Evolutionary conservation across 2,113 vertebrate genomes (phyloP).

Genomic region (Rhegmatorhina hoffmannsi): DNA sequence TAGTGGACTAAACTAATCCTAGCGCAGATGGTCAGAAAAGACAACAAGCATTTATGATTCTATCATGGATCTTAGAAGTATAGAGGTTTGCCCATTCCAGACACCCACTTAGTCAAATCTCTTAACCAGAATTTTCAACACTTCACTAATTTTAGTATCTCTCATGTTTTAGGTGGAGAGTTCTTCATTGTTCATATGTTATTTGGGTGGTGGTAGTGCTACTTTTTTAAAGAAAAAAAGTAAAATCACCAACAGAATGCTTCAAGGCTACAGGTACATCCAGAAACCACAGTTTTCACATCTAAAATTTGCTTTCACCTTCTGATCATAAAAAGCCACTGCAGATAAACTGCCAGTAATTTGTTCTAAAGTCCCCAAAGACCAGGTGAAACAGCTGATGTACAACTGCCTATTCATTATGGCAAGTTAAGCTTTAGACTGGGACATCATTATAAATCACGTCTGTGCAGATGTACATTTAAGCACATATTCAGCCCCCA

Average conservation of each 20-base stretch:
- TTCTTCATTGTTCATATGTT: not conserved
- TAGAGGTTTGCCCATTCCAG: not conserved
- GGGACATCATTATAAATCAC: not conserved
- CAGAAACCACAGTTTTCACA: not conserved
- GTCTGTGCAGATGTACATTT: not conserved
- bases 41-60: not conserved
- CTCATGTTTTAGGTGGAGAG: not conserved
- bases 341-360: not conserved
- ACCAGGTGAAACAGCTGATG: not conserved
- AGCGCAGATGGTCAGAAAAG: not conserved
- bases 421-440: not conserved
- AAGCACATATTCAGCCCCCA: not conserved
- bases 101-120: not conserved
- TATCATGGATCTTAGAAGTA: not conserved
- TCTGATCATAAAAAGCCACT: not conserved
- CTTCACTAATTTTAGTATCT: not conserved
- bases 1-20: not conserved
- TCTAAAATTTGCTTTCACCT: not conserved
- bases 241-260: not conserved
- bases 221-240: not conserved
- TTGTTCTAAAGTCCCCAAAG: not conserved
- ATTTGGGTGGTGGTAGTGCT: not conserved
- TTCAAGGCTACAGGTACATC: not conserved
- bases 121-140: not conserved
- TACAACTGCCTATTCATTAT: not conserved